Conservation (phyloP, 2,888 invertebrate genomes). For the Meganola albula region DNA sequence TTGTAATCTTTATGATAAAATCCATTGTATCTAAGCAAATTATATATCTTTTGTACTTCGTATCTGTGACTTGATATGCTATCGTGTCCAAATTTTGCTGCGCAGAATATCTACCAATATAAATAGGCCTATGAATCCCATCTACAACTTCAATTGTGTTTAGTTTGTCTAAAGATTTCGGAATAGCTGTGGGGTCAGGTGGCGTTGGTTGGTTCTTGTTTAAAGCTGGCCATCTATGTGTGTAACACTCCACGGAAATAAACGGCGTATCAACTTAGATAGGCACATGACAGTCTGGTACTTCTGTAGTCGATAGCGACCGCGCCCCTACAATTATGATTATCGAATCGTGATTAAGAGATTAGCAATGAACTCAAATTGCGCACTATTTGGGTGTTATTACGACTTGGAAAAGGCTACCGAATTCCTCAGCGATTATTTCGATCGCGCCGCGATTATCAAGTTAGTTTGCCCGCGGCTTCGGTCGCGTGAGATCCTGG, state of each 20-base stretch:
- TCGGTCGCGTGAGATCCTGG: no score
- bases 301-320: constrained; percentile 35
- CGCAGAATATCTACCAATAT: constrained; percentile 35
- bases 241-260: constrained; percentile 42
- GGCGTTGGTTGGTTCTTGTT: constrained; percentile 17
- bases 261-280: constrained; percentile 35
- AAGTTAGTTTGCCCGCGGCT: no score
- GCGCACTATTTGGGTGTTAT: constrained; percentile 31
- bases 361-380: constrained; percentile 41
- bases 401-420: constrained; percentile 30
- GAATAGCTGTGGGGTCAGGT: constrained; percentile 19
- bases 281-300: constrained; percentile 31
- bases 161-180: constrained; percentile 19
- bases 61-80: constrained; percentile 32
- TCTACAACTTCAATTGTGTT: constrained; percentile 10
- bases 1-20: constrained; percentile 31
- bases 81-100: constrained; percentile 35
- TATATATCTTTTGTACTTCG: constrained; percentile 38
- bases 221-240: constrained; percentile 25
- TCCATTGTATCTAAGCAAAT: constrained; percentile 35
- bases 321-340: constrained; percentile 66
- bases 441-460: no score
- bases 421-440: constrained; percentile 31
- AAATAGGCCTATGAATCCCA: constrained; percentile 15
- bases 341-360: constrained; percentile 45